Conservation (phyloP, 2,888 invertebrate genomes). For the Emmelina monodactyla region DNA sequence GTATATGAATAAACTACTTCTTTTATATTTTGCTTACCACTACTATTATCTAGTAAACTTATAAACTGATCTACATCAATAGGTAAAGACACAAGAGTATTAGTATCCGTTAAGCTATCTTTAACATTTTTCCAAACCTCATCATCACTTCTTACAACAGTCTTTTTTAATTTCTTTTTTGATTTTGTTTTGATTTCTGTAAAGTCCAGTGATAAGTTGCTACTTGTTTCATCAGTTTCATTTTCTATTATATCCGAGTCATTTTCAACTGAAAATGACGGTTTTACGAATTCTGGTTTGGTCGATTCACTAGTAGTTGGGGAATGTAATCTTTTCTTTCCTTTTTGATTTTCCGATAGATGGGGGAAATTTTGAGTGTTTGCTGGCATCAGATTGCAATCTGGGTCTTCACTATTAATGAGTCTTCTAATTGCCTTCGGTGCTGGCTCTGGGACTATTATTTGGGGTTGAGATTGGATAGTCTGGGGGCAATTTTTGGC, state of each 20-base stretch:
- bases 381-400: too few relatives aligned
- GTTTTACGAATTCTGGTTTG: background rate
- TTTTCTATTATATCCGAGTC: background rate
- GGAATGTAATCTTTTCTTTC: background rate
- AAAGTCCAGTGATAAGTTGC: background rate
- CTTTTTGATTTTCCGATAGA: background rate
- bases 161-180: constrained; percentile 8
- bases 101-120: constrained; percentile 4
- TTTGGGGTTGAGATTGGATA: background rate
- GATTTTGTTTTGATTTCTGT: background rate
- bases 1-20: constrained; percentile 1
- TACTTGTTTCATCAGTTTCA: background rate
- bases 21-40: constrained; percentile 11
- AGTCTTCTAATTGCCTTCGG: too few relatives aligned
- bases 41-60: constrained; percentile 10
- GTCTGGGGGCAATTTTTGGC: constrained; percentile 7
- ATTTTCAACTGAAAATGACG: background rate
- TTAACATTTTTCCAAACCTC: constrained; percentile 9
- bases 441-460: too few relatives aligned
- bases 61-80: constrained; percentile 8
- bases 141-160: constrained; percentile 8
- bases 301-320: background rate
- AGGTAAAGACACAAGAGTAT: constrained; percentile 2
- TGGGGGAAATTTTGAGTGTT: too few relatives aligned
- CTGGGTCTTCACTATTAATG: background rate